Evolutionary conservation across 2,113 vertebrate species (phyloP), one percentile per base, ranked within the genome.

Genomic region (Bos javanicus): DNA sequence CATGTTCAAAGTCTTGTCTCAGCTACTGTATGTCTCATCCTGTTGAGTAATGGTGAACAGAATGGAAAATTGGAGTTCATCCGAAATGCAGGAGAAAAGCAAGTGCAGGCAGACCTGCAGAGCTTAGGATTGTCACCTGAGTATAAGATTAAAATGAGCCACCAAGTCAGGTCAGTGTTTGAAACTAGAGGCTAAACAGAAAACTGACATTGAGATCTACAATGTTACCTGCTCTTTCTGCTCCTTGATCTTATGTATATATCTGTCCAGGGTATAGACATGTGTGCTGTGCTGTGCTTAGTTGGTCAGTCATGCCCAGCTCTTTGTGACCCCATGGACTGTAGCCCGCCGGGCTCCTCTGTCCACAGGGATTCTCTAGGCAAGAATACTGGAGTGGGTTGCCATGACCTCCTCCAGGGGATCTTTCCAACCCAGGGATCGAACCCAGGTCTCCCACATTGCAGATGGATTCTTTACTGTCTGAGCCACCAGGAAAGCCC

Each of bases 51-150:
- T 13, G 87, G 36, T 33, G 71, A 64, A 11, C 52, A 85, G 50
- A 92, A 94, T 4, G 62, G 54, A 87, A 96, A 91, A 19, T 28
- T 67, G 67, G 21, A 91, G 50, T 92, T 62, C 12, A 92, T 60
- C 28, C 95, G 87, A 96, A 93, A 50, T 36, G 36, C 30, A 67
- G 90, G 56, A 95, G 87, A 26, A 84, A 94, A 88, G 33, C 50
- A 85, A 96, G 16, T 15, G 11, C 5, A 80, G 8, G n/a, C n/a
- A 36, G 89, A 92, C 33, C 3, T 11, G 28, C 28, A n/a, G 36
- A 62, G 46, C 13, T 76, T 91, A 26, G 30, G 16, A 43, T 78
- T 94, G 74, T 94, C 52, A 33, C 14, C 21, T 25, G 90, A 33
- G 28, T 80, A 23, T 89, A 23, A 87, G 48, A 48, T 86, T n/a